Evolutionary conservation across 2,113 vertebrate genomes (phyloP).

Genomic region (Odocoileus hemionus): DNA sequence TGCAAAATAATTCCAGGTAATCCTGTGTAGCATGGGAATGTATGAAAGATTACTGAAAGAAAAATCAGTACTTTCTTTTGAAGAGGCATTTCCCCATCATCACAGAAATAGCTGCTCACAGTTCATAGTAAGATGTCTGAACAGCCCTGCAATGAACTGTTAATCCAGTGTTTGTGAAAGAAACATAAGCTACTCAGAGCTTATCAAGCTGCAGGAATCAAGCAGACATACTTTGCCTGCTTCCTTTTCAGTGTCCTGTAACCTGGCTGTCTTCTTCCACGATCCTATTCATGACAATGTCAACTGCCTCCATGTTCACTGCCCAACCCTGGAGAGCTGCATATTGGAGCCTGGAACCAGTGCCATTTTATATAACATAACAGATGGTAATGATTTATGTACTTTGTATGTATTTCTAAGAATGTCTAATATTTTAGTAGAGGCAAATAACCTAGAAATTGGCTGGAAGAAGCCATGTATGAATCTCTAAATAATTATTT

Average conservation of each 20-base stretch:
- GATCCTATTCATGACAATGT: constrained; percentile 79
- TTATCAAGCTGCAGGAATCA: background rate
- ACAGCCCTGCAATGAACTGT: background rate
- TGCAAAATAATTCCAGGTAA: background rate
- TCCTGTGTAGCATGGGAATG: background rate
- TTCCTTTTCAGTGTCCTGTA: constrained; percentile 88
- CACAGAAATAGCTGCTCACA: background rate
- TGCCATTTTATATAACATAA: constrained; percentile 91
- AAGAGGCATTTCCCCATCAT: background rate
- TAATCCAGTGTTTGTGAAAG: background rate
- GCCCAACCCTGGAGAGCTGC: constrained; percentile 91
- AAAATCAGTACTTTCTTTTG: background rate
- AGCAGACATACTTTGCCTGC: background rate
- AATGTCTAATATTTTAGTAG: background rate
- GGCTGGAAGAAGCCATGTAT: background rate
- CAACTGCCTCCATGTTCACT: constrained; percentile 93
- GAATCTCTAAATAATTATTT: background rate
- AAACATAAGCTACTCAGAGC: background rate
- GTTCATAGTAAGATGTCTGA: background rate
- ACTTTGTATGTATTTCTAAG: background rate
- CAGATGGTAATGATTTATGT: constrained; percentile 82
- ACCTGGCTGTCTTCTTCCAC: constrained; percentile 92
- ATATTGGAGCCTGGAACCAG: constrained; percentile 82
- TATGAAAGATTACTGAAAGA: background rate
- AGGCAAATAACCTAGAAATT: background rate